These are phyloP conservation scores for Rousettus madagascariensis DNA, from an alignment of 2,797 vertebrate genomes.

Conservation along the genomic window DNA sequence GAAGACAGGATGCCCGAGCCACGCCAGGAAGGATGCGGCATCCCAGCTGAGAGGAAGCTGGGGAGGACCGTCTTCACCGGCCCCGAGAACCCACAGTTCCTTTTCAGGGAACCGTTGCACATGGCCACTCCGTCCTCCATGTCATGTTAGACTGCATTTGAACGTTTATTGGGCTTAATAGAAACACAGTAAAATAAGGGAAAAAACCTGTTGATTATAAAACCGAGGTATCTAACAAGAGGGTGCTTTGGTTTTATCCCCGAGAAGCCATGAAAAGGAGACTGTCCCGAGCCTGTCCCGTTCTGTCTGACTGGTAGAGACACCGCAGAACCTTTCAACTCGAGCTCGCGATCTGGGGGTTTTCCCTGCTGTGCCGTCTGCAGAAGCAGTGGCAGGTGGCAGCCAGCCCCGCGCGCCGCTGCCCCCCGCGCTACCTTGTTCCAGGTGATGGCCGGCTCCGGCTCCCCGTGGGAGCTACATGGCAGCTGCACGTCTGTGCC, in stretches of 20 bases:
- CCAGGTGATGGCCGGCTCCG: conserved; percentile 96
- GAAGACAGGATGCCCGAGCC: neutral
- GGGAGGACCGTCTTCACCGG: neutral
- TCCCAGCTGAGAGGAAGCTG: rapidly evolving
- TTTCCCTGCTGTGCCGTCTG: rapidly evolving
- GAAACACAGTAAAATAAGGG: neutral
- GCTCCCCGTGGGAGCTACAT: conserved; percentile 96
- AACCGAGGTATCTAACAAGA: rapidly evolving
- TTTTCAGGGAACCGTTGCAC: neutral
- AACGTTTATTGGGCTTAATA: neutral
- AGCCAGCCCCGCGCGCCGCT: rapidly evolving
- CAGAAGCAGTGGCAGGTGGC: neutral
- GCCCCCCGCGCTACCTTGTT: conserved; percentile 90
- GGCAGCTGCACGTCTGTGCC: conserved; percentile 95
- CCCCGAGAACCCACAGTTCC: neutral
- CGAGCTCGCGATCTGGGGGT: rapidly evolving
- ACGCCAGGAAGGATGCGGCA: rapidly evolving
- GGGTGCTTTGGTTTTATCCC: neutral
- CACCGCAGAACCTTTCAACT: no score
- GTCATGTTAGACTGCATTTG: no score
- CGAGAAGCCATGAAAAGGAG: rapidly evolving
- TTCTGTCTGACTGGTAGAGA: no score
- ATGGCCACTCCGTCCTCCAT: rapidly evolving
- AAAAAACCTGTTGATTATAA: rapidly evolving
- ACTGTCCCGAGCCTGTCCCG: rapidly evolving